Evolutionary conservation across 92 coral and sea anemone species (phyloP).

Genomic region (Siderastrea radians): DNA sequence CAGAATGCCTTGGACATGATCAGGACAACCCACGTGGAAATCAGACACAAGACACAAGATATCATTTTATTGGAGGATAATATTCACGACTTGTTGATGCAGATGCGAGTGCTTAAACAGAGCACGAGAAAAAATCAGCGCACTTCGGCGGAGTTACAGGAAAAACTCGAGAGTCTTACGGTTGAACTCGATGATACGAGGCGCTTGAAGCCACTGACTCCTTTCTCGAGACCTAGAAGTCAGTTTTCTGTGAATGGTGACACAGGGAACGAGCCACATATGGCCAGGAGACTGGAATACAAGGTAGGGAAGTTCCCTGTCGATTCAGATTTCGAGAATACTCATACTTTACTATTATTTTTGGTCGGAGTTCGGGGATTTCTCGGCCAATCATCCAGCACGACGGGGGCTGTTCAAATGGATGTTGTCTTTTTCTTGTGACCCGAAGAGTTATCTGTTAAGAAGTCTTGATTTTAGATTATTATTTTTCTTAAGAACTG

Average conservation of each 20-base stretch:
- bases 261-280: neutral
- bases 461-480: too few relatives aligned
- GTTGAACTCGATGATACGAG: conserved; percentile 79
- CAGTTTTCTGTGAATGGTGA: conserved; percentile 17
- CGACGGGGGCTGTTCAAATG: too few relatives aligned
- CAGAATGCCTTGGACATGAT: conserved; percentile 79
- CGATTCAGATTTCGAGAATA: too few relatives aligned
- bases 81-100: conserved; percentile 83
- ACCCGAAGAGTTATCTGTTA: too few relatives aligned
- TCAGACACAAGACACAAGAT: conserved; percentile 84
- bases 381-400: too few relatives aligned
- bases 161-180: conserved; percentile 73
- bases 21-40: conserved; percentile 82
- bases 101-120: conserved; percentile 79
- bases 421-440: too few relatives aligned
- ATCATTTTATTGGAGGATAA: conserved; percentile 80
- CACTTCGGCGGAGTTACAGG: conserved; percentile 71
- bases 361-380: too few relatives aligned
- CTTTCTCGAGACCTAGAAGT: conserved; percentile 60
- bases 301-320: conserved; percentile 32
- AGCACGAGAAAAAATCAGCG: conserved; percentile 74
- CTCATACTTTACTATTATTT: too few relatives aligned
- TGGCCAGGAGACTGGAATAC: conserved; percentile 45
- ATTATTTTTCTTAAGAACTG: too few relatives aligned
- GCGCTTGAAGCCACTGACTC: conserved; percentile 79